Evolutionary conservation across 2,888 invertebrate genomes (phyloP).

Genomic region (Muschampia plurimacula): DNA sequence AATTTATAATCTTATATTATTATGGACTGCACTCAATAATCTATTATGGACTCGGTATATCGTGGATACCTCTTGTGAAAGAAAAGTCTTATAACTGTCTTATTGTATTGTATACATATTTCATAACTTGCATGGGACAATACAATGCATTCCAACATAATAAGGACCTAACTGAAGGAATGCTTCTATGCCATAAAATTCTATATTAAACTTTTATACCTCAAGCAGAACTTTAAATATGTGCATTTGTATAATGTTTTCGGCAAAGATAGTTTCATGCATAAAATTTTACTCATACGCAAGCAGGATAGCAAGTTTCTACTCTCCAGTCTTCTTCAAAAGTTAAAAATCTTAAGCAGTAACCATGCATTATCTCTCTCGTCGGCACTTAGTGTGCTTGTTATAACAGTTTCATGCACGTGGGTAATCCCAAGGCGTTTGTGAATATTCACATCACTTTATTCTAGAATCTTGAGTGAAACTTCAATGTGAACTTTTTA

Average conservation of each 20-base stretch:
- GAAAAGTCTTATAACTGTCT: no score
- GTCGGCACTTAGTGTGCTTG: conserved; percentile 60
- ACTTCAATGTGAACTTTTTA: conserved; percentile 58
- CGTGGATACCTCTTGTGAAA: no score
- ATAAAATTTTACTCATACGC: conserved; percentile 32
- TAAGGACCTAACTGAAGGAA: neutral
- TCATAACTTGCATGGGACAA: neutral
- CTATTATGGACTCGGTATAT: no score
- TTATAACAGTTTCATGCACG: conserved; percentile 63
- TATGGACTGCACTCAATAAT: no score
- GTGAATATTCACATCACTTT: conserved; percentile 73
- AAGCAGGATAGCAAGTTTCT: conserved; percentile 26
- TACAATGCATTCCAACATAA: neutral
- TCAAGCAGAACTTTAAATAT: neutral
- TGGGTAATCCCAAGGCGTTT: conserved; percentile 64
- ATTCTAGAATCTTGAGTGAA: conserved; percentile 60
- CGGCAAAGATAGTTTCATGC: conserved; percentile 18
- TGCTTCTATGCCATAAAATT: neutral
- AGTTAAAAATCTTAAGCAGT: conserved; percentile 40
- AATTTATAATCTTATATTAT: no score
- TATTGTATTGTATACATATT: neutral
- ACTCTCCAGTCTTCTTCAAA: conserved; percentile 23
- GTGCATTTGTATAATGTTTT: conserved; percentile 10
- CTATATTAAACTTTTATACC: neutral
- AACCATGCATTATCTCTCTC: conserved; percentile 44